phyloP scores from a whole-genome alignment of 1,140 invertebrate genomes.

The Cryptotermes secundus region DNA sequence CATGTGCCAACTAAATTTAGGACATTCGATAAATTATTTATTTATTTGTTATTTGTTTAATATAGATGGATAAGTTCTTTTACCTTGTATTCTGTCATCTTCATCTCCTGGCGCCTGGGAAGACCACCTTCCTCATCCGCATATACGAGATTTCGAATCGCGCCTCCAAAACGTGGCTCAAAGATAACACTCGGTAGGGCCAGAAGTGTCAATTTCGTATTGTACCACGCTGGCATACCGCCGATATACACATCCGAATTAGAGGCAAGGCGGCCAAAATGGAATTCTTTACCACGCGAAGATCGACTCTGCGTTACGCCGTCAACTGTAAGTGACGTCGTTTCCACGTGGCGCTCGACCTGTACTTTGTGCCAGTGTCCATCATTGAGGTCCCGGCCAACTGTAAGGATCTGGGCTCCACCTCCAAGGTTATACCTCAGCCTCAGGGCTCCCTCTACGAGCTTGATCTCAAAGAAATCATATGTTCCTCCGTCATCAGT shows the following conservation, averaged over 20 bases:
- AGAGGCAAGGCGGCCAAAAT: slow-evolving; percentile 77
- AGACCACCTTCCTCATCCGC: slow-evolving; percentile 70
- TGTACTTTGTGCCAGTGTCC: slow-evolving; percentile 89
- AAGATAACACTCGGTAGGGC: slow-evolving; percentile 87
- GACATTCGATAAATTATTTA: no score
- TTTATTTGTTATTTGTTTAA: no score
- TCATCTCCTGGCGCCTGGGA: slow-evolving; percentile 73
- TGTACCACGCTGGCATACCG: slow-evolving; percentile 87
- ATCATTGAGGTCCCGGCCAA: slow-evolving; percentile 82
- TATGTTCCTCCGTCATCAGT: slow-evolving; percentile 92
- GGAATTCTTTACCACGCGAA: slow-evolving; percentile 80
- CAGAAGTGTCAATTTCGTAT: slow-evolving; percentile 76
- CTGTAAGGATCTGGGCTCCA: slow-evolving; percentile 82
- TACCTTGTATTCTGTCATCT: slow-evolving; percentile 68
- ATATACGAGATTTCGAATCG: slow-evolving; percentile 83
- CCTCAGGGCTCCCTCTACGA: slow-evolving; percentile 86
- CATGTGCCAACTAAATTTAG: no score
- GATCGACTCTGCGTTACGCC: slow-evolving; percentile 69
- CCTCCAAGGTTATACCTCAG: slow-evolving; percentile 84
- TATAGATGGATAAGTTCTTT: neutral
- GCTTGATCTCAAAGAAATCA: slow-evolving; percentile 93
- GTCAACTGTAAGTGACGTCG: slow-evolving; percentile 80
- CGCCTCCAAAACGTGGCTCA: slow-evolving; percentile 83
- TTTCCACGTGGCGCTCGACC: slow-evolving; percentile 70
- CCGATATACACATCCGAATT: slow-evolving; percentile 92